Conservation (phyloP, 2,113 vertebrate genomes). For the Corythornis vintsioides region DNA sequence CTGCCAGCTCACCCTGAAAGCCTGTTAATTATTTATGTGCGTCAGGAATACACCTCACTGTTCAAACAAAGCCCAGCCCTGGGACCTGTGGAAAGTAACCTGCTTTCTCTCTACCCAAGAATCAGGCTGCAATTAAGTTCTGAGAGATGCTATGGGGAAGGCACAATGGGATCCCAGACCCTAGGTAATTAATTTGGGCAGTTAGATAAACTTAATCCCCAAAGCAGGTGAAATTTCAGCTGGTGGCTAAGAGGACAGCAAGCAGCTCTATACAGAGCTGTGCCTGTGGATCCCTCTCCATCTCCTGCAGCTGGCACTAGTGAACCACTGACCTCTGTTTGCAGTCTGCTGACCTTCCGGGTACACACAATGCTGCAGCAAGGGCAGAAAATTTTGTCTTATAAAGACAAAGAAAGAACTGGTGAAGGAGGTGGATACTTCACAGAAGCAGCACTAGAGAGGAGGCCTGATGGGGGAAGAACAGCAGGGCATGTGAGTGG, state of each 20-base stretch:
- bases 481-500: accelerated
- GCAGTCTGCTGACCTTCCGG: background rate
- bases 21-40: slow-evolving; percentile 32
- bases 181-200: slow-evolving; percentile 31
- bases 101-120: background rate
- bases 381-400: background rate
- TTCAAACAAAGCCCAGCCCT: background rate
- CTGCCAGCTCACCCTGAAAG: background rate
- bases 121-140: slow-evolving; percentile 11
- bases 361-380: background rate
- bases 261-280: background rate
- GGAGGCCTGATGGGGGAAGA: background rate
- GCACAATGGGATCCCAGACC: background rate
- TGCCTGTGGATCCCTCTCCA: background rate
- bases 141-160: background rate
- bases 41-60: background rate
- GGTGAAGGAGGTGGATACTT: background rate
- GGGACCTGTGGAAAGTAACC: background rate
- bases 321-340: background rate
- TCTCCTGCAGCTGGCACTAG: background rate
- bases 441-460: background rate
- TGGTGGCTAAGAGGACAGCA: background rate
- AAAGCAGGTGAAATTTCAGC: background rate
- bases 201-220: slow-evolving; percentile 18
- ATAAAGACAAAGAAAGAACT: background rate